Conservation (phyloP, 92 coral and sea anemone genomes). For the Epizoanthus stellaris region DNA sequence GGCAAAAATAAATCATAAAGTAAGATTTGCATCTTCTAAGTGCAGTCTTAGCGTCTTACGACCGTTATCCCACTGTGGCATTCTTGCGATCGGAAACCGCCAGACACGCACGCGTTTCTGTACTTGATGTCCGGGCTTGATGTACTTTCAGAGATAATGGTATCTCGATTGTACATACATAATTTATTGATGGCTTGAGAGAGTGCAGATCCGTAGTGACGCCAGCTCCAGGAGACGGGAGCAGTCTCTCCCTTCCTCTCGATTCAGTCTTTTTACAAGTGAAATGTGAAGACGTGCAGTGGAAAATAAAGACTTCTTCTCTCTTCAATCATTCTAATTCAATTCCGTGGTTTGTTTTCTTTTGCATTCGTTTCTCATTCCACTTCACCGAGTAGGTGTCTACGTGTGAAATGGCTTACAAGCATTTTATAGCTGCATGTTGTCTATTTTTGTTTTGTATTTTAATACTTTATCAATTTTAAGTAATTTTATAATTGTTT, state of each 20-base stretch:
- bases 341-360: background rate
- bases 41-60: conserved; percentile 1
- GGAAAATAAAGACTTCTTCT: background rate
- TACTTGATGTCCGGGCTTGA: no score
- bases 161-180: conserved; percentile 4
- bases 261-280: background rate
- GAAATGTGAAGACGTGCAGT: background rate
- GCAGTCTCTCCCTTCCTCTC: background rate
- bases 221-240: conserved; percentile 26
- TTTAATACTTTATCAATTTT: no score
- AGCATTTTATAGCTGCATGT: no score
- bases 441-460: no score
- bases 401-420: no score
- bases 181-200: no score
- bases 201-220: background rate
- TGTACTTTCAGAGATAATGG: background rate
- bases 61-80: conserved; percentile 8
- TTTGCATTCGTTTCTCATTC: background rate
- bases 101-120: background rate
- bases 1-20: no score
- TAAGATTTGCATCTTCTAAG: no score
- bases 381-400: background rate
- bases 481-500: no score
- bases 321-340: background rate
- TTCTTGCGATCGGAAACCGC: background rate